Evolutionary conservation across 2,888 invertebrate genomes (phyloP), one percentile per base, ranked within the genome.

Genomic region (Allacma fusca): DNA sequence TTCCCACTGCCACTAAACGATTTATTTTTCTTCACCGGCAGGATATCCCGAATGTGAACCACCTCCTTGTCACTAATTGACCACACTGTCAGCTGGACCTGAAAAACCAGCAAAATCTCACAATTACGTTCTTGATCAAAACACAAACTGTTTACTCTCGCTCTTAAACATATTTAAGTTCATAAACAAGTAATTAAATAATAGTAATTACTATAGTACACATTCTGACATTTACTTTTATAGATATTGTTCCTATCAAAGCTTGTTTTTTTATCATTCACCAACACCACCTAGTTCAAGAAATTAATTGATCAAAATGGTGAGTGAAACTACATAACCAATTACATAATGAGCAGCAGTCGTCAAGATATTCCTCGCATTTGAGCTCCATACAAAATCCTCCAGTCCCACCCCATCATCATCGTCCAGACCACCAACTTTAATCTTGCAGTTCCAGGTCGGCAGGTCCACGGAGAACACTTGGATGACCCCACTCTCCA

Each of bases 381-480:
- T 89, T 79, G 88, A n/a, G n/a, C n/a, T 86, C 90, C 90, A 90
- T 24, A 84, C 85, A 62, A 87, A 88, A 73, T 84, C 85, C 79
- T 87, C 86, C 64, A 90, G 85, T 26, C 90, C 90, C 28, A 87
- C 87, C 67, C 89, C 88, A 7, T 89, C 89, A 84, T 89, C 89
- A 9, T 43, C 29, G n/a, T n/a, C n/a, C n/a, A n/a, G n/a, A 34
- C 75, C 34, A 16, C 80, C 80, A 13, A 79, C 43, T 44, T 87
- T 87, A 75, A 90, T 86, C 85, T 88, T 89, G 84, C 89, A 90
- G 82, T 87, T 87, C 90, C 90, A 90, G 59, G 88, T 87, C 0
- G 88, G 87, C 81, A 88, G 86, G 79, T 86, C 86, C 23, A 89
- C 76, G 0, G 88, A 89, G 86, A 88, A 89, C 43, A 89, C 86